Conservation (phyloP, 2,888 invertebrate species). For the Andrena bicolor region DNA sequence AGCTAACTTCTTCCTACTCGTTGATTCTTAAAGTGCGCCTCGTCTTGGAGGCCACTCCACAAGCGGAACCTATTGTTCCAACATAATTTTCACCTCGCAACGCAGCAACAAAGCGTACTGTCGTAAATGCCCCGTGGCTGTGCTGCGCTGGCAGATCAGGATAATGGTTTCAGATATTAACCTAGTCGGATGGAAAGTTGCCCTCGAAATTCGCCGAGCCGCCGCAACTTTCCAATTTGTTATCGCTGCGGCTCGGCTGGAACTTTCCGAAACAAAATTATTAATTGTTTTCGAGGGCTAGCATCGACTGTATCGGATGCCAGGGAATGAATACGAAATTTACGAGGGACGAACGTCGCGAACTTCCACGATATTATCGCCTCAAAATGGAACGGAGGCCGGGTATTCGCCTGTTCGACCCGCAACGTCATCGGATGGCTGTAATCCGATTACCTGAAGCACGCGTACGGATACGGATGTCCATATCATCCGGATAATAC, state of each 20-base stretch:
- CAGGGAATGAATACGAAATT: not conserved
- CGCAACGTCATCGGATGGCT: constrained; percentile 20
- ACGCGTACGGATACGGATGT: constrained; percentile 28
- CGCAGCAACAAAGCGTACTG: not conserved
- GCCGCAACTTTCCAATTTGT: constrained; percentile 16
- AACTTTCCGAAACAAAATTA: constrained; percentile 13
- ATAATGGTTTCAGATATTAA: constrained; percentile 29
- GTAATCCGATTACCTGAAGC: constrained; percentile 45
- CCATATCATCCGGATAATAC: constrained; percentile 47
- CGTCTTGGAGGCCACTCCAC: not conserved
- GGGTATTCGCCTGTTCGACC: constrained; percentile 21
- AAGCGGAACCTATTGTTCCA: not conserved
- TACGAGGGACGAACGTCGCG: not conserved
- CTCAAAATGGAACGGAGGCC: constrained; percentile 29
- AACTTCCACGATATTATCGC: not conserved
- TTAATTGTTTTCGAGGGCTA: constrained; percentile 6
- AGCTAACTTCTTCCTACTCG: no score
- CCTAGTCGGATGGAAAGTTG: constrained; percentile 3
- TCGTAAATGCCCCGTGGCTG: constrained; percentile 22
- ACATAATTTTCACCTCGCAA: not conserved
- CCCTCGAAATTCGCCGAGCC: not conserved
- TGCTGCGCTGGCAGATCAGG: constrained; percentile 11
- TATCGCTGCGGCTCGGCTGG: not conserved
- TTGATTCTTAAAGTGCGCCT: no score
- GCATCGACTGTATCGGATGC: not conserved